Percentiles rank a stretch among this genome's conserved stretches.
Evolutionary conservation across 2,888 invertebrate species (phyloP).

Genomic region (Pammene fasciana): DNA sequence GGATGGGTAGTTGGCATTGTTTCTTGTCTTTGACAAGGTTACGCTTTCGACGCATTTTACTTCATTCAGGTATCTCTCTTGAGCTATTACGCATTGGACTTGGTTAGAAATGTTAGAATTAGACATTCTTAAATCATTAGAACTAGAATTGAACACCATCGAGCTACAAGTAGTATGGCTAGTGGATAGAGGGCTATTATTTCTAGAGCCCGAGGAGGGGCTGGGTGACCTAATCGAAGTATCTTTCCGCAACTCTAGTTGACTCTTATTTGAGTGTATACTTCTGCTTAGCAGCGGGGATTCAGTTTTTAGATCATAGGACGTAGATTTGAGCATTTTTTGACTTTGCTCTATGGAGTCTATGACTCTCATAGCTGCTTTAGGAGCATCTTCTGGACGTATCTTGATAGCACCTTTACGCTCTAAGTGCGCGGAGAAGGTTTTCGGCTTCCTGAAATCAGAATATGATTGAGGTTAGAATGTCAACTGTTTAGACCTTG

Average conservation of each 20-base stretch:
- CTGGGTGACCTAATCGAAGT: constrained; percentile 74
- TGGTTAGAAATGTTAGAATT: constrained; percentile 77
- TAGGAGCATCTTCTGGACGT: constrained; percentile 78
- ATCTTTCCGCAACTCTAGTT: constrained; percentile 74
- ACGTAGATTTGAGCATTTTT: constrained; percentile 78
- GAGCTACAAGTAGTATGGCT: constrained; percentile 82
- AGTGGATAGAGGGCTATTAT: constrained; percentile 76
- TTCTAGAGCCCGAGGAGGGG: constrained; percentile 78
- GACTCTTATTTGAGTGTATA: constrained; percentile 67
- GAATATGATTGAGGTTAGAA: not conserved
- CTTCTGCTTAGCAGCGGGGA: constrained; percentile 71
- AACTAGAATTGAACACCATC: constrained; percentile 81
- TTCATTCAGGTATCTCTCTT: constrained; percentile 80
- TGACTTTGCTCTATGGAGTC: constrained; percentile 80
- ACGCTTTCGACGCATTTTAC: constrained; percentile 79
- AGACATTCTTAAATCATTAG: constrained; percentile 78
- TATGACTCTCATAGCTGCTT: constrained; percentile 75
- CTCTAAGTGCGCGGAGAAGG: constrained; percentile 66
- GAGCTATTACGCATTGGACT: constrained; percentile 81
- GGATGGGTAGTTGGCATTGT: constrained; percentile 64
- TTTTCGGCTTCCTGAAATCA: constrained; percentile 36
- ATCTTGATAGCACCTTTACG: constrained; percentile 78
- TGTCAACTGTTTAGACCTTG: not conserved
- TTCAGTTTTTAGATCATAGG: constrained; percentile 77
- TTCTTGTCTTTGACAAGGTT: constrained; percentile 71